A percentile compares a stretch with the other conserved stretches of the same genome.
These are phyloP conservation scores for Phycodurus eques DNA, from an alignment of 2,113 vertebrate species.

Conservation along the genomic window DNA sequence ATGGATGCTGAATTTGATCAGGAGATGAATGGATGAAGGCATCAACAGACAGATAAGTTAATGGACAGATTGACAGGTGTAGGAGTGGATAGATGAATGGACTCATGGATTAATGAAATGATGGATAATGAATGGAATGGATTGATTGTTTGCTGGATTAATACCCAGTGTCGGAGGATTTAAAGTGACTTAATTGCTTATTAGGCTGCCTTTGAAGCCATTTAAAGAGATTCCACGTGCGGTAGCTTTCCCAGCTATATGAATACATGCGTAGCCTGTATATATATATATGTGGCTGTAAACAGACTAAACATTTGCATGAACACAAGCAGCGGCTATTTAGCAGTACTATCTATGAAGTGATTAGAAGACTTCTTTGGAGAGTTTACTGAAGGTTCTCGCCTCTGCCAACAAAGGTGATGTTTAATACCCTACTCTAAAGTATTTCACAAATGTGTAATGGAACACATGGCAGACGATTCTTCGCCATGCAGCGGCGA, in stretches of 20 bases:
- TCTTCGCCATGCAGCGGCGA: slow-evolving; percentile 30
- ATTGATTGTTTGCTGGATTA: background rate
- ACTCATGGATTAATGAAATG: background rate
- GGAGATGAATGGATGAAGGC: too few relatives aligned
- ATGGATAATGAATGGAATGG: background rate
- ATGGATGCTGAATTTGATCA: too few relatives aligned
- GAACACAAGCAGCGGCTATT: slow-evolving; percentile 14
- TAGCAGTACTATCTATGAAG: slow-evolving; percentile 11
- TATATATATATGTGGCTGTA: background rate
- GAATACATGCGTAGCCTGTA: background rate
- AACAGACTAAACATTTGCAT: slow-evolving; percentile 16
- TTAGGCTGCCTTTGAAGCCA: background rate
- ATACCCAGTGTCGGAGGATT: background rate
- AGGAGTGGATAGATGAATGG: background rate
- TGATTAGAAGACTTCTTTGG: slow-evolving; percentile 9
- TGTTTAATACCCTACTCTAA: slow-evolving; percentile 26
- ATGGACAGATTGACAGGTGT: background rate
- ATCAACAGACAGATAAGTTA: too few relatives aligned
- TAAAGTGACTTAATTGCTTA: background rate
- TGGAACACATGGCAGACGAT: slow-evolving; percentile 31
- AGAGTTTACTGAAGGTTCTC: background rate
- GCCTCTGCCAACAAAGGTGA: slow-evolving; percentile 10
- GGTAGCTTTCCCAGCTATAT: background rate
- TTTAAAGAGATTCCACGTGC: background rate
- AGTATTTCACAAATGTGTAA: slow-evolving; percentile 26